Evolutionary conservation across 1,140 invertebrate genomes (phyloP), one percentile per base, ranked within the genome.

Genomic region (Drosophila athabasca): DNA sequence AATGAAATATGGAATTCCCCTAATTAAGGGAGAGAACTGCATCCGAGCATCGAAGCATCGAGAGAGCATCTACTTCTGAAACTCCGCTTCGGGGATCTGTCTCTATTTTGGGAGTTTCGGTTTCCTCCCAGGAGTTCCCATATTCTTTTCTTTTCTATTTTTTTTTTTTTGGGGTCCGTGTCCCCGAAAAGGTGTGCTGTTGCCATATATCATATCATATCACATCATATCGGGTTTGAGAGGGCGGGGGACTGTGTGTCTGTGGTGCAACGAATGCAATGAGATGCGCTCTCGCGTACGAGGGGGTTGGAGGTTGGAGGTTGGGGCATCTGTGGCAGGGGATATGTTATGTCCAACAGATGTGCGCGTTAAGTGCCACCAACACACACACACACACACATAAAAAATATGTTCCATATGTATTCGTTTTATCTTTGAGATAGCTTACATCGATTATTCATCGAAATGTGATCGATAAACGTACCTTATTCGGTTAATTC

Each of bases 1-100:
- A 76, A 80, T 85, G 66, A 79, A 79, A 62, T 84, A 75, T 71
- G 65, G 60, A 51, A 67, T 75, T 67, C 66, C 72, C 78, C 62
- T 62, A 51, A 55, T 54, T 54, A 69, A 69, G 69, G 64, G 67
- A 39, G 35, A 11, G 35, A 39, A 39, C 35, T 39, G 35, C 35
- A 39, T 13, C 35, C 17, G 17, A 19, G 17, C 17, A 19, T 19
- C 17, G 17, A 11, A 35, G 31, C 31, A 35, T 0, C 31, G 31
- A 31, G 31, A 11, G 35, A 39, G 2, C 31, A 19, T 35, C 31
- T 3, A 39, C 29, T 31, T 31, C 0, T 31, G 35, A 39, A 13
- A 39, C 66, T 69, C 29, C 53, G 29, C 51, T 68, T 31, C 31
- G 9, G 35, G 35, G 35, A 39, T 39, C 62, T 24, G 52, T 69